Evolutionary conservation across 2,797 vertebrate species (phyloP).

Genomic region (Alauda arvensis): DNA sequence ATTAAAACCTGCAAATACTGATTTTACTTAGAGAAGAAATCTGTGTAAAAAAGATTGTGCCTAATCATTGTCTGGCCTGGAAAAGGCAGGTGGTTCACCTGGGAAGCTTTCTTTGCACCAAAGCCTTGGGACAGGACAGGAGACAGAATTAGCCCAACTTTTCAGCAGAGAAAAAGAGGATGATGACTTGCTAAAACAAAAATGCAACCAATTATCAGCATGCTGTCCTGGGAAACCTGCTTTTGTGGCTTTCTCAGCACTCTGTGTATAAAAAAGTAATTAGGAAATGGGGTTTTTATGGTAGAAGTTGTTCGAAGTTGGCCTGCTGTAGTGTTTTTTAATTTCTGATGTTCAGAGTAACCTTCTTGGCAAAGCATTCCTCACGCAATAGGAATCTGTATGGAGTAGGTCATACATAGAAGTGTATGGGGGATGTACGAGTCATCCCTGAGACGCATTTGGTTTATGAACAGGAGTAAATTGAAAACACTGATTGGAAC

Average conservation of each 20-base stretch:
- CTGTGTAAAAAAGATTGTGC: not conserved
- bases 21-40: not conserved
- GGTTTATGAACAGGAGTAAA: constrained; percentile 5
- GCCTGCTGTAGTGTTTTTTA: not conserved
- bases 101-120: not conserved
- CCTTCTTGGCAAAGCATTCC: not conserved
- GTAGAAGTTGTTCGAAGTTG: not conserved
- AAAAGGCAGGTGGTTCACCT: not conserved
- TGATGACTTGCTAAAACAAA: not conserved
- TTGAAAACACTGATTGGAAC: constrained; percentile 15
- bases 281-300: fast-evolving
- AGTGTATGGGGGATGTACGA: not conserved
- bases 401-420: not conserved
- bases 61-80: not conserved
- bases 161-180: not conserved
- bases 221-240: not conserved
- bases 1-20: not conserved
- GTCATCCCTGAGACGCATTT: not conserved
- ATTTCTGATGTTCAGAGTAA: not conserved
- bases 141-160: not conserved
- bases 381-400: not conserved
- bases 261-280: not conserved
- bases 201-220: not conserved
- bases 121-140: not conserved
- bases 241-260: not conserved